A percentile compares a stretch with the other conserved stretches of the same genome.
Conservation (phyloP, 2,113 vertebrate species). For the Brachyistius frenatus region DNA sequence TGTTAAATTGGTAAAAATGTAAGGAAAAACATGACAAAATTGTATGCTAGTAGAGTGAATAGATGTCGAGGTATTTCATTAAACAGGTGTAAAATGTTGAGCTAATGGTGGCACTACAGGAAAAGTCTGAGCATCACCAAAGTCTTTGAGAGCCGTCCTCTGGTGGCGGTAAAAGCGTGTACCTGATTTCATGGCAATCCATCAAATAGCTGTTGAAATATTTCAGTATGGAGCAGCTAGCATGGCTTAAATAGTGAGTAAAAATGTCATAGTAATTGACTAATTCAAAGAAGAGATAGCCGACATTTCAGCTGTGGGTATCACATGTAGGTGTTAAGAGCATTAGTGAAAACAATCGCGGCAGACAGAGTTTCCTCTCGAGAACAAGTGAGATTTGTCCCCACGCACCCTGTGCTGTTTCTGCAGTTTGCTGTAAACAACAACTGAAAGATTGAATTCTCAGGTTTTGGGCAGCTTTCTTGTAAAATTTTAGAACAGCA, state of each 20-base stretch:
- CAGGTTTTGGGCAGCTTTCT: neutral
- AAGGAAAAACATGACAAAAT: neutral
- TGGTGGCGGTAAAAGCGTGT: too few relatives aligned
- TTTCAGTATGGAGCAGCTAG: neutral
- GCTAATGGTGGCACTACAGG: neutral
- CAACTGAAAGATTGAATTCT: neutral
- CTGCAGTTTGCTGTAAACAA: neutral
- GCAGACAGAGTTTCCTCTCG: constrained; percentile 2
- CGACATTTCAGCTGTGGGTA: neutral
- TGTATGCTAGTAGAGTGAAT: neutral
- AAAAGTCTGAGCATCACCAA: neutral
- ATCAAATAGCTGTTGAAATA: neutral
- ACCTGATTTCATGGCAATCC: neutral
- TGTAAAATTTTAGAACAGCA: constrained; percentile 5
- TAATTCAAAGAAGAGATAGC: too few relatives aligned
- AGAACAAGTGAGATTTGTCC: constrained; percentile 16
- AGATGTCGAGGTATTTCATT: neutral
- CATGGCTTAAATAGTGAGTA: too few relatives aligned
- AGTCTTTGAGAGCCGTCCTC: neutral
- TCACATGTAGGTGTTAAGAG: neutral
- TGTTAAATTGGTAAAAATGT: neutral
- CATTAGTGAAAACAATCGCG: constrained; percentile 3
- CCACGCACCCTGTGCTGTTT: neutral
- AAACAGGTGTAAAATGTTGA: neutral
- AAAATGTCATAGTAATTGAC: too few relatives aligned